Percentiles rank a stretch among this genome's conserved stretches.
Conservation (phyloP, 2,888 invertebrate species). For the Caradrina kadenii region DNA sequence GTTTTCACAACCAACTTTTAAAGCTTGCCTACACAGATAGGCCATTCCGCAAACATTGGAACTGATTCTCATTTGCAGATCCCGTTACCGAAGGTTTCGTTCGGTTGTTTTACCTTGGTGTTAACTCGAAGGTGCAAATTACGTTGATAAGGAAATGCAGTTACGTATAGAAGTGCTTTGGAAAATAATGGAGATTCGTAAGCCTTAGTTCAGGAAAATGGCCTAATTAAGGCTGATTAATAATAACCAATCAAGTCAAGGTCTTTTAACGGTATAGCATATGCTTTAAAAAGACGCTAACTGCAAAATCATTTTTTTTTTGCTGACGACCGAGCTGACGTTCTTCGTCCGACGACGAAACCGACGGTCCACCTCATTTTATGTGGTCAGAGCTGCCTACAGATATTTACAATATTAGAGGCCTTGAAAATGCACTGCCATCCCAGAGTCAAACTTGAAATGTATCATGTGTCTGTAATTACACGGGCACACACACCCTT, state of each 20-base stretch:
- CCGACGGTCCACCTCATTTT: no score
- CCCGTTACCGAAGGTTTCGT: slow-evolving; percentile 26
- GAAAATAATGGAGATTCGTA: slow-evolving; percentile 13
- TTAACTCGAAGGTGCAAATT: slow-evolving; percentile 45
- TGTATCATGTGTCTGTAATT: no score
- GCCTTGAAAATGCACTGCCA: no score
- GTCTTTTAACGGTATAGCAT: no score
- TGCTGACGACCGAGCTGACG: no score
- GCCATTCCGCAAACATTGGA: slow-evolving; percentile 23
- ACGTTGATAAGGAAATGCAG: slow-evolving; percentile 51
- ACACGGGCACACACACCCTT: no score
- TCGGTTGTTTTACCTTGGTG: slow-evolving; percentile 14
- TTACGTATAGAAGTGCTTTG: neutral
- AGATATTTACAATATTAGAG: no score
- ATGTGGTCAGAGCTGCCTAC: no score
- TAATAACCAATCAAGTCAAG: neutral
- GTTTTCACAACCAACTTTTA: slow-evolving; percentile 32
- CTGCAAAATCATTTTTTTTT: no score
- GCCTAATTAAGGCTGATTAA: neutral
- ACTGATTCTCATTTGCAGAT: slow-evolving; percentile 50
- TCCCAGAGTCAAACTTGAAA: no score
- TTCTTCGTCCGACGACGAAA: no score
- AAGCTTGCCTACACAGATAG: slow-evolving; percentile 13
- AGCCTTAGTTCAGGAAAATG: neutral
- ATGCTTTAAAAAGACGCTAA: no score